Evolutionary conservation across 2,113 vertebrate species (phyloP).

Genomic region (Phyllostomus discolor): DNA sequence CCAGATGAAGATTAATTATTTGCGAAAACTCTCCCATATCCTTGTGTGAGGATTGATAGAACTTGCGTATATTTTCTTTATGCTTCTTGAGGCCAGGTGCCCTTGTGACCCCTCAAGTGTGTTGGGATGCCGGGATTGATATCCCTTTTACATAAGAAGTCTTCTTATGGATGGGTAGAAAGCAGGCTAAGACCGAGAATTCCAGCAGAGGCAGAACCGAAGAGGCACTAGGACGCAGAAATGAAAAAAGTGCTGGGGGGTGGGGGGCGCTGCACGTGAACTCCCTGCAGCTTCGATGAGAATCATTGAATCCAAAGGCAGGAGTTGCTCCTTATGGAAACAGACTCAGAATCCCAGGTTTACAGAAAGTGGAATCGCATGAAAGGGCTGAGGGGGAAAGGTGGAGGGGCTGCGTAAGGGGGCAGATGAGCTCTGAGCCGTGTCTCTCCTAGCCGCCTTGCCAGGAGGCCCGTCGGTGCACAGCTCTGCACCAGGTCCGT

Average conservation of each 20-base stretch:
- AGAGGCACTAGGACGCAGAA: not conserved
- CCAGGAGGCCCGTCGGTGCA: constrained; percentile 40
- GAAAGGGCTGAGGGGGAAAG: not conserved
- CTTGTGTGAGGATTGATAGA: not conserved
- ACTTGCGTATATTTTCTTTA: not conserved
- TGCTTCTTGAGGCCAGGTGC: not conserved
- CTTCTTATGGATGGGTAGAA: not conserved
- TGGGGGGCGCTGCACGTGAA: not conserved
- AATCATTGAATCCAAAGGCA: not conserved
- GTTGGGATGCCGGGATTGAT: not conserved
- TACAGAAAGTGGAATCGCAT: constrained; percentile 26
- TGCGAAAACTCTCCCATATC: not conserved
- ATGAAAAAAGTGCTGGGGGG: too few relatives aligned
- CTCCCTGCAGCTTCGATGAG: not conserved
- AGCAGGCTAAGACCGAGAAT: not conserved
- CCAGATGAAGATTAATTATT: constrained; percentile 30
- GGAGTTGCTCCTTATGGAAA: not conserved
- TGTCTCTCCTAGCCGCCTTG: constrained; percentile 41
- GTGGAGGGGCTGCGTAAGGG: not conserved
- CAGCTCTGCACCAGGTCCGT: constrained; percentile 54
- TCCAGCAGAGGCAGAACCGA: not conserved
- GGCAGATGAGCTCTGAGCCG: constrained; percentile 59
- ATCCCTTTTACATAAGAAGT: not conserved
- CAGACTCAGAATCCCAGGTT: not conserved
- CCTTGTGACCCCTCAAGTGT: not conserved